Base-by-base conservation (phyloP, 2,113 vertebrate species). In the Crotalus tigris region DNA sequence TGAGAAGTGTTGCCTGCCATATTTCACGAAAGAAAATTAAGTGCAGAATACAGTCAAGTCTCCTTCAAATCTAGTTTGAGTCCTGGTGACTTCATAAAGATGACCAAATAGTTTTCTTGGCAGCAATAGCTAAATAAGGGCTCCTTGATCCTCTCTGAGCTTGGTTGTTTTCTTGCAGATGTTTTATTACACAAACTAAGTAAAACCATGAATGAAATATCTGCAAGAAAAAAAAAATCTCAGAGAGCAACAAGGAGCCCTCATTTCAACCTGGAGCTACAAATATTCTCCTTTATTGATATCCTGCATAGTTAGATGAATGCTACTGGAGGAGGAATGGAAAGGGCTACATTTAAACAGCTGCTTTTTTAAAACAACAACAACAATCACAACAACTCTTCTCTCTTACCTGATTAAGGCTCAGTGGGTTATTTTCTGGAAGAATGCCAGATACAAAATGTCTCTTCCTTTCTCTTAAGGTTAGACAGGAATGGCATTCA, bases 1-100 rank as follows among this genome's bases (percentile, higher is more conserved):
- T 9, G 15, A 90, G 57, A 87, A 64, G 81, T 9, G 5, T 44
- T 53, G 8, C 10, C 69, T 90, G 46, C 75, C 57, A 90, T 53
- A 54, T 93, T 93, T 90, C 75, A 61, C n/a, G 15, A 54, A 85
- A 86, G 33, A 29, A 87, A 93, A 59, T 21, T 39, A 39, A 90
- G n/a, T 15, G 29, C 46, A 64, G 33, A 19, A 9, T 87, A 53
- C 15, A 53, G 51, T 17, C 12, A 29, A 92, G 75, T 46, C 57
- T 59, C 46, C 33, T 33, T 39, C 44, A 53, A 44, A 19, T 24
- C 51, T 81, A 44, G 33, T 81, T 81, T 81, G 33, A 81, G 17
- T 44, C 75, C 75, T 81, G 75, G 75, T 44, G 17, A 39, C 17
- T 19, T 81, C 75, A 44, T 44, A 81, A 81, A 39, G 17, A 44